Conservation (phyloP, 2,888 invertebrate genomes). For the Strigamia transsilvanica region DNA sequence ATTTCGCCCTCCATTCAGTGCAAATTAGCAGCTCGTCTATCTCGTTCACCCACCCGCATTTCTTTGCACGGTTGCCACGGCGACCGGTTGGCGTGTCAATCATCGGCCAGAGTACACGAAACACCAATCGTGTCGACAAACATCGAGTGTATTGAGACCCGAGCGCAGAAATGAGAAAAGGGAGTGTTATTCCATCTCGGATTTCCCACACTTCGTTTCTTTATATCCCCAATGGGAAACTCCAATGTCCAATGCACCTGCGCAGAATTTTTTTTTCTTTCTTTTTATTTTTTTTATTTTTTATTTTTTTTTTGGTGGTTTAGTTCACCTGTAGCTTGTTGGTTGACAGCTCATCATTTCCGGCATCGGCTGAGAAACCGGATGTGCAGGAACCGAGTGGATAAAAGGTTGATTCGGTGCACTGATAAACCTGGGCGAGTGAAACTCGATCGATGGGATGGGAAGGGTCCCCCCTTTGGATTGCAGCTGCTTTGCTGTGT, state of each 20-base stretch:
- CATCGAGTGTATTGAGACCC: neutral
- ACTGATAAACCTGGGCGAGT: neutral
- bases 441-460: neutral
- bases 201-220: neutral
- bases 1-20: neutral
- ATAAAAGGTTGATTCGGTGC: neutral
- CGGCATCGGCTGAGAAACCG: neutral
- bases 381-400: neutral
- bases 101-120: neutral
- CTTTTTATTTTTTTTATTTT: neutral
- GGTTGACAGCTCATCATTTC: neutral
- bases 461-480: neutral
- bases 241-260: neutral
- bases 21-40: constrained; percentile 14
- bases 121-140: constrained; percentile 20
- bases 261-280: neutral
- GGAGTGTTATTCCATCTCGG: neutral
- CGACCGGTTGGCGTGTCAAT: neutral
- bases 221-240: neutral
- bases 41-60: neutral
- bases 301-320: neutral
- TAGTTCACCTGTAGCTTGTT: neutral
- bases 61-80: neutral
- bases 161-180: neutral
- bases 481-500: neutral